Conservation (phyloP, 1,140 invertebrate genomes). For the Aphelinus atriplicis region DNA sequence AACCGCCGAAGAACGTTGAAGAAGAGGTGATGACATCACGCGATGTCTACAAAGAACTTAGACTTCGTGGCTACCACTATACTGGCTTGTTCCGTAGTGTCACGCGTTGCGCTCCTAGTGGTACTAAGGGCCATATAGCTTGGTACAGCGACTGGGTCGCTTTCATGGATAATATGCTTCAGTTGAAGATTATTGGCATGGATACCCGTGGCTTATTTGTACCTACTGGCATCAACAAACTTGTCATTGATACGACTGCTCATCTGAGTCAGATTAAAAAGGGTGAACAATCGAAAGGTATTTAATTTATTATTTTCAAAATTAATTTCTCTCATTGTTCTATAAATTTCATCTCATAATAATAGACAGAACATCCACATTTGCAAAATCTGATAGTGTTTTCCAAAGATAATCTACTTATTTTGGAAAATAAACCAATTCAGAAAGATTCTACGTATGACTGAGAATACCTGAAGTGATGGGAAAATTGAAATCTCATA, state of each 20-base stretch:
- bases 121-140: constrained; percentile 64
- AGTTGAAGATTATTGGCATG: constrained; percentile 81
- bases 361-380: too few species aligned
- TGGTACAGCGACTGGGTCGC: constrained; percentile 92
- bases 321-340: neutral
- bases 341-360: constrained; percentile 1
- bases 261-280: constrained; percentile 67
- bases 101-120: constrained; percentile 64
- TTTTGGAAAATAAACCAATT: too few species aligned
- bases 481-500: neutral
- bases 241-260: constrained; percentile 80
- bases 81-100: constrained; percentile 79
- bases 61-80: constrained; percentile 92
- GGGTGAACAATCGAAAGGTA: constrained; percentile 55
- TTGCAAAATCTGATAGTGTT: too few species aligned
- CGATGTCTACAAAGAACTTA: constrained; percentile 93
- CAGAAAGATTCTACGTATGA: too few species aligned
- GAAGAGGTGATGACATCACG: constrained; percentile 66
- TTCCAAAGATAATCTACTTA: too few species aligned
- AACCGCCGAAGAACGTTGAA: constrained; percentile 38
- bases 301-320: constrained; percentile 1
- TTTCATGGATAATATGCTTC: constrained; percentile 94
- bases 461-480: too few species aligned
- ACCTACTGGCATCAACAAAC: constrained; percentile 83
- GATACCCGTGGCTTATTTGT: constrained; percentile 81